These are phyloP conservation scores for Triops longicaudatus DNA, from an alignment of 1,140 invertebrate genomes.

Conservation along the genomic window DNA sequence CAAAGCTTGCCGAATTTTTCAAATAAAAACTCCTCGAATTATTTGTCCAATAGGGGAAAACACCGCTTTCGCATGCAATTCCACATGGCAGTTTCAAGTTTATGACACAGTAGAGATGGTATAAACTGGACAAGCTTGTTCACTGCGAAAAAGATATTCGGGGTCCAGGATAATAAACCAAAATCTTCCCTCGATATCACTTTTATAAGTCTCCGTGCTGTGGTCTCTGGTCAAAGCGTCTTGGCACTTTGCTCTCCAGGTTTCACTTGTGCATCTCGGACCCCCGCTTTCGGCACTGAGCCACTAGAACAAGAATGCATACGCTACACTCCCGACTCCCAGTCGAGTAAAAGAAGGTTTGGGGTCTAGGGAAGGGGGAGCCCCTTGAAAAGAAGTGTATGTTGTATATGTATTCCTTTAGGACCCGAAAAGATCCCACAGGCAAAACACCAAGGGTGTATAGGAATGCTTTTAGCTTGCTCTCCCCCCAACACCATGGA, in stretches of 20 bases:
- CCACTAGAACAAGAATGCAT: slow-evolving; percentile 12
- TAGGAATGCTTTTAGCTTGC: neutral
- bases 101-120: neutral
- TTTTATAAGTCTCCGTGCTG: neutral
- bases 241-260: neutral
- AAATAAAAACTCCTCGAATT: neutral
- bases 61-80: neutral
- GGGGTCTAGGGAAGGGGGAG: neutral
- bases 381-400: neutral
- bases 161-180: too few relatives aligned
- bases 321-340: neutral
- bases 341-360: neutral
- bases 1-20: neutral
- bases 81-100: neutral
- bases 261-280: slow-evolving; percentile 2
- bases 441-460: neutral
- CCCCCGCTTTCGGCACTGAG: slow-evolving; percentile 13
- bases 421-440: neutral
- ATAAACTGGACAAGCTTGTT: too few relatives aligned
- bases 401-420: neutral
- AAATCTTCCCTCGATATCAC: too few relatives aligned
- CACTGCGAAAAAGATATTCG: too few relatives aligned
- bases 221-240: neutral
- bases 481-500: neutral
- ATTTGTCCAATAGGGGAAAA: neutral